Conservation (phyloP, 2,797 vertebrate species). For the Paramormyrops hopkinsi region DNA sequence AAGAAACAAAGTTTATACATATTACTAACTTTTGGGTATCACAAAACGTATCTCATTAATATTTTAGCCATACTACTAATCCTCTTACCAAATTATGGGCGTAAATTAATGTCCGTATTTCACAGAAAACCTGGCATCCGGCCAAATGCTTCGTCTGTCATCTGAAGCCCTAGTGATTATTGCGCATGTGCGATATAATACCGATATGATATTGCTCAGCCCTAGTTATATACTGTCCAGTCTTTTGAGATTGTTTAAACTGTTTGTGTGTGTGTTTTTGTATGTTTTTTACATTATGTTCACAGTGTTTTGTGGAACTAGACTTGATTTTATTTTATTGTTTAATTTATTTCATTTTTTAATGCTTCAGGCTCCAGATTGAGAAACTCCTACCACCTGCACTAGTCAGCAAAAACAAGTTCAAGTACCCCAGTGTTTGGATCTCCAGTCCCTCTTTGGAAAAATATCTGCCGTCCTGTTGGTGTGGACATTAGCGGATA, state of each 20-base stretch:
- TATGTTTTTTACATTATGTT: not conserved
- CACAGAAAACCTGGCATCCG: no score
- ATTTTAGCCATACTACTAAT: no score
- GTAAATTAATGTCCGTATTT: no score
- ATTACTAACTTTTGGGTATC: no score
- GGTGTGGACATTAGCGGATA: constrained; percentile 40
- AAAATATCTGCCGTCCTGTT: constrained; percentile 10
- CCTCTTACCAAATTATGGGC: no score
- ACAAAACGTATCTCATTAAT: no score
- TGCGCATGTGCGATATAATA: no score
- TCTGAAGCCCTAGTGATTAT: no score
- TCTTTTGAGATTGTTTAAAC: not conserved
- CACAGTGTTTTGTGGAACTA: not conserved
- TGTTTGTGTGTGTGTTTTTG: not conserved
- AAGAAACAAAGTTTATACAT: no score
- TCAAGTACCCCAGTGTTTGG: not conserved
- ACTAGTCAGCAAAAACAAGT: not conserved
- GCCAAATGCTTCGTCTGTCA: no score
- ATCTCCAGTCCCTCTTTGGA: not conserved
- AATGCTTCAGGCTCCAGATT: not conserved
- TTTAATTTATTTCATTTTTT: not conserved
- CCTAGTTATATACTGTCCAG: not conserved
- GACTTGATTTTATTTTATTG: not conserved
- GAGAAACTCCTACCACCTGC: not conserved
- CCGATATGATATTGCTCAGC: no score